Percentiles rank a stretch among this genome's conserved stretches.
These are phyloP conservation scores for Tricholauxania praeusta DNA, from an alignment of 2,888 invertebrate genomes.

Conservation along the genomic window DNA sequence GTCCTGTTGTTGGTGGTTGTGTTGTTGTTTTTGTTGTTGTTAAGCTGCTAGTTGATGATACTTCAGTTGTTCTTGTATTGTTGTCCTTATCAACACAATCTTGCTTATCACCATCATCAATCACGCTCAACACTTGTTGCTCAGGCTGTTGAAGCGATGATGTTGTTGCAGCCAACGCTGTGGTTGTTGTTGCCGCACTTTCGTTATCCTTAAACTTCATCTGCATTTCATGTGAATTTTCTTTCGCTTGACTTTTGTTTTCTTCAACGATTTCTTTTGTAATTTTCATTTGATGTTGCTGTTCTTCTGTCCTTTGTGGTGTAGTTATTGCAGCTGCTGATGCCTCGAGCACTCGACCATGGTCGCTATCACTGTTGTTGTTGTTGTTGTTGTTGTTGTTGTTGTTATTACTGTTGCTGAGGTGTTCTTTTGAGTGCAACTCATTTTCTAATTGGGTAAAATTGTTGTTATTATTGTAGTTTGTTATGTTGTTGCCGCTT, in stretches of 20 bases:
- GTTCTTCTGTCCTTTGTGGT: conserved; percentile 27
- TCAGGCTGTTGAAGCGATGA: conserved; percentile 30
- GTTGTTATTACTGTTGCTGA: conserved; percentile 3
- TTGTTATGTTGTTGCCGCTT: not conserved
- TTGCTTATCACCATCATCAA: conserved; percentile 35
- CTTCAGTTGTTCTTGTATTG: conserved; percentile 24
- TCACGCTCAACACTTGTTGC: conserved; percentile 33
- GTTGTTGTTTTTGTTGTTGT: conserved; percentile 20
- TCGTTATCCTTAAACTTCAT: conserved; percentile 8
- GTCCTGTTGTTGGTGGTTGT: conserved; percentile 13
- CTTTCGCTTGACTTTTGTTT: conserved; percentile 30
- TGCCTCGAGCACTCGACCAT: conserved; percentile 49
- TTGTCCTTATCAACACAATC: conserved; percentile 28
- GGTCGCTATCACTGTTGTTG: conserved; percentile 35
- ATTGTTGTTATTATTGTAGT: conserved; percentile 27
- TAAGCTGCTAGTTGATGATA: conserved; percentile 13
- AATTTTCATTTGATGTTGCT: conserved; percentile 21
- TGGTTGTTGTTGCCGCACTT: conserved; percentile 36
- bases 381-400: not conserved
- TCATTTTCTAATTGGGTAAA: conserved; percentile 39
- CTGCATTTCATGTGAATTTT: conserved; percentile 27
- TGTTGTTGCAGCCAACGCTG: conserved; percentile 41
- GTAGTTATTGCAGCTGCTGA: conserved; percentile 38
- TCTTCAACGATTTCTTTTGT: conserved; percentile 18
- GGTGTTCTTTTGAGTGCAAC: conserved; percentile 29